Conservation (phyloP, 2,888 invertebrate genomes). For the Epinotia nisella region DNA sequence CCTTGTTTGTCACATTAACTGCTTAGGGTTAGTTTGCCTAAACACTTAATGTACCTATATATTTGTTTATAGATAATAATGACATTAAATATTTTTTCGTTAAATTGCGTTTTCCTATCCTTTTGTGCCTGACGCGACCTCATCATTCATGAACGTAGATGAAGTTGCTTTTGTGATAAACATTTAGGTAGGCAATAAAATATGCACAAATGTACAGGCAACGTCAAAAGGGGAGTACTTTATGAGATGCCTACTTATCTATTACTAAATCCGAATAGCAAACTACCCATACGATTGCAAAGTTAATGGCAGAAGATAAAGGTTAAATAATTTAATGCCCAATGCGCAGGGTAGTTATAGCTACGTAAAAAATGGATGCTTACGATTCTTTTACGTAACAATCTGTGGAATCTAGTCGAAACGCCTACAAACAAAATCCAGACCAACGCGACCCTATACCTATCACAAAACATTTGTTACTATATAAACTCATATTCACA, state of each 20-base stretch:
- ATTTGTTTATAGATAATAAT: neutral
- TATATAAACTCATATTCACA: too few species aligned
- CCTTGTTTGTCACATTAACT: too few species aligned
- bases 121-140: neutral
- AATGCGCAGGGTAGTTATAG: neutral
- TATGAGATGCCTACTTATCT: too few species aligned
- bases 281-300: neutral
- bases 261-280: neutral
- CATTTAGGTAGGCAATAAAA: constrained; percentile 5
- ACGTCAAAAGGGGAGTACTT: neutral
- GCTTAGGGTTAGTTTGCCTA: too few species aligned
- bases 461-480: neutral
- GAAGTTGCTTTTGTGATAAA: neutral
- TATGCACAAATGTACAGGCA: constrained; percentile 6
- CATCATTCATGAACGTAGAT: neutral
- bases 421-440: neutral
- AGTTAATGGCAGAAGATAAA: neutral
- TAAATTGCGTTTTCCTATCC: neutral
- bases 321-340: neutral
- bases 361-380: too few species aligned
- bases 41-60: neutral
- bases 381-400: neutral
- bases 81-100: neutral
- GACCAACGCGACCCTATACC: neutral
- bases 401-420: neutral